These are phyloP conservation scores for Heterochromis multidens DNA, from an alignment of 2,113 vertebrate species.

Conservation along the genomic window DNA sequence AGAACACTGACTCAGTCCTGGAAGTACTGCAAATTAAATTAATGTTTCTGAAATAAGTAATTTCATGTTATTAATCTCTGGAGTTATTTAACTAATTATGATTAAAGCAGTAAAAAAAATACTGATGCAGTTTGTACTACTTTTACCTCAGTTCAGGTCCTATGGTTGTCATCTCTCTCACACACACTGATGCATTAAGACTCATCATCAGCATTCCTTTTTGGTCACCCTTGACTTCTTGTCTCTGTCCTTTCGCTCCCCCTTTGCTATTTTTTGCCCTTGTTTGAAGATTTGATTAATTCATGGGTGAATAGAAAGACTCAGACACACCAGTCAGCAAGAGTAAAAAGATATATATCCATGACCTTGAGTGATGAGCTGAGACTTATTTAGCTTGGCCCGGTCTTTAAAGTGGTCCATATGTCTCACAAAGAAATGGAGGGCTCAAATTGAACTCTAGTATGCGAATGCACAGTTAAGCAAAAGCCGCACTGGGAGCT, in stretches of 20 bases:
- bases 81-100: not conserved
- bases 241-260: not conserved
- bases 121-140: not conserved
- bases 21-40: not conserved
- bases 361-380: not conserved
- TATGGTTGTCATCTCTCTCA: rapidly evolving
- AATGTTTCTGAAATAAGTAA: not conserved
- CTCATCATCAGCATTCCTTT: not conserved
- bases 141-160: not conserved
- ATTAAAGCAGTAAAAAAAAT: not conserved
- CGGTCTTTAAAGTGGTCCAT: not conserved
- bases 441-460: not conserved
- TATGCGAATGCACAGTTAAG: not conserved
- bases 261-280: not conserved
- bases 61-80: not conserved
- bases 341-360: not conserved
- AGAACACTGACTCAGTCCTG: not conserved
- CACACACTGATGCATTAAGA: not conserved
- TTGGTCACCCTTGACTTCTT: not conserved
- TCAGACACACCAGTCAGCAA: constrained; percentile 10
- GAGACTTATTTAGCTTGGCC: not conserved
- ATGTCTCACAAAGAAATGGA: not conserved
- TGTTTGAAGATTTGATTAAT: constrained; percentile 14
- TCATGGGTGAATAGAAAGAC: not conserved
- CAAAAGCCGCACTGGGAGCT: not conserved